Evolutionary conservation across 2,797 vertebrate species (phyloP).

Genomic region (Semaprochilodus insignis): DNA sequence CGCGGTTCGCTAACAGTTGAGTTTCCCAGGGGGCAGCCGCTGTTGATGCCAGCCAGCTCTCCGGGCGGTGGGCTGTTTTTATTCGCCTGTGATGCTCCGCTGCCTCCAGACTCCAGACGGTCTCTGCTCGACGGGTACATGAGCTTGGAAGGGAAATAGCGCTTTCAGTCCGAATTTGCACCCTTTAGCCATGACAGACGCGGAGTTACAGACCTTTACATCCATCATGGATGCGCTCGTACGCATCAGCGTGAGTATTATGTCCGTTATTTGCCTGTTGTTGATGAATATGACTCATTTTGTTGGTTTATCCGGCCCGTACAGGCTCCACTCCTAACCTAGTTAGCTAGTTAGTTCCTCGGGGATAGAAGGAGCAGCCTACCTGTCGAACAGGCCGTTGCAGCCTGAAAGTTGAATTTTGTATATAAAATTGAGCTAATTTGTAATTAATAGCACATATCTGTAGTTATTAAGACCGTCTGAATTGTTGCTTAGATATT

Average conservation of each 20-base stretch:
- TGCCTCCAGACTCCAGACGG: not conserved
- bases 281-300: not conserved
- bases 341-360: not conserved
- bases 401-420: not conserved
- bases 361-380: not conserved
- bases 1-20: not conserved
- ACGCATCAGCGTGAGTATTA: conserved; percentile 90
- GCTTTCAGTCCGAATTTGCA: not conserved
- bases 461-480: too few relatives aligned
- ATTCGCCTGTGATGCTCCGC: not conserved
- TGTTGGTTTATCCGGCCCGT: not conserved
- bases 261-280: not conserved
- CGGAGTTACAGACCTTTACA: conserved; percentile 90
- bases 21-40: too few relatives aligned
- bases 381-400: not conserved
- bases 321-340: not conserved
- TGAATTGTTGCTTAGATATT: too few relatives aligned
- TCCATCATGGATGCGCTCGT: conserved; percentile 95
- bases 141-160: not conserved
- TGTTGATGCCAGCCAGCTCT: not conserved
- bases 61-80: not conserved
- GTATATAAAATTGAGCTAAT: not conserved
- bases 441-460: not conserved
- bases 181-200: conserved; percentile 85
- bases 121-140: not conserved